Evolutionary conservation across 2,797 vertebrate species (phyloP), one percentile per base, ranked within the genome.

Genomic region (Gymnodraco acuticeps): DNA sequence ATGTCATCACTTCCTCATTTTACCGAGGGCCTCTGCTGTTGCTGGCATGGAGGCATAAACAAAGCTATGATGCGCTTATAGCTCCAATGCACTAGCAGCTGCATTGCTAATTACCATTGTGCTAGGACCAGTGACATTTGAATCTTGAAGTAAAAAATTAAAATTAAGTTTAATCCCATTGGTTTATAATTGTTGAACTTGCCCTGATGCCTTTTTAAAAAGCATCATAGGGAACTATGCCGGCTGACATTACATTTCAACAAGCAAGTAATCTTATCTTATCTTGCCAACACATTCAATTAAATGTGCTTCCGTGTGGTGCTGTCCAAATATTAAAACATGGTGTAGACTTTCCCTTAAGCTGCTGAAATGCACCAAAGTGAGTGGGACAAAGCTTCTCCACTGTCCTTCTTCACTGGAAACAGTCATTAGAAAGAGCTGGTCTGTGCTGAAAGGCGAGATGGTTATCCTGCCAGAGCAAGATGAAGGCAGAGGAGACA

Each of bases 361-460:
- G 68, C 42, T 72, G 56, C 64, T 73, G 67, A 74, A 87, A 65
- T 58, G 16, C 67, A 71, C 54, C 51, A 10, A 43, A 53, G 54
- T 12, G 64, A 77, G 46, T 12, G 43, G 69, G 60, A 92, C 89
- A 90, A 88, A 89, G 84, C 75, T 86, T 63, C 52, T 81, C 56
- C 69, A 73, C 86, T 85, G 85, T 91, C 84, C 67, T 73, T 69
- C 68, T 51, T 80, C 61, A 64, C 80, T 90, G 73, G 80, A 89
- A 91, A 88, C 58, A 81, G 81, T 87, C 88, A 90, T 92, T 89
- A 92, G 78, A 89, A 70, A 80, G 83, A 83, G 74, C 84, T 80
- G 81, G 87, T 65, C 77, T 76, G 71, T 81, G 90, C 86, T 92
- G 87, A 92, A 91, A 89, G 86, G 80, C 82, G 86, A 84, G 89